phyloP scores from a whole-genome alignment of 2,888 invertebrate species.

The Anarsia innoxiella region DNA sequence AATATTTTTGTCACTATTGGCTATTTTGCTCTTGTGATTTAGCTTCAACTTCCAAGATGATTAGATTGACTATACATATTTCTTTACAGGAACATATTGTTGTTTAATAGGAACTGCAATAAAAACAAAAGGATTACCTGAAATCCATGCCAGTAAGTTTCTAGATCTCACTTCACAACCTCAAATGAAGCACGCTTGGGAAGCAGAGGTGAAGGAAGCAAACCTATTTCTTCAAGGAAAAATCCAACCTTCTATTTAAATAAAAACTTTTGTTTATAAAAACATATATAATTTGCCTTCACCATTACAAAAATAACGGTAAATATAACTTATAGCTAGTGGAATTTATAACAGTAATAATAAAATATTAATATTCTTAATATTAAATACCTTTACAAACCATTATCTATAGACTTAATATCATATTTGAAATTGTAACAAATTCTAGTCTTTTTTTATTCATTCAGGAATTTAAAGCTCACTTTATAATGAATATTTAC shows the following conservation, averaged over 20 bases:
- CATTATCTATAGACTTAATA: too few relatives aligned
- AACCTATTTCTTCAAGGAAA: conserved; percentile 47
- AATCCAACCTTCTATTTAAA: conserved; percentile 31
- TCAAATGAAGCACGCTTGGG: conserved; percentile 53
- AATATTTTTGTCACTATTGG: too few relatives aligned
- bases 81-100: conserved; percentile 53
- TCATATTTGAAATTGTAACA: not conserved
- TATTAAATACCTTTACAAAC: conserved; percentile 4
- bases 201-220: conserved; percentile 54
- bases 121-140: conserved; percentile 57
- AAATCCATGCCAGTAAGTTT: conserved; percentile 57
- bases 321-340: conserved; percentile 26
- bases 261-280: conserved; percentile 15
- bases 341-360: conserved; percentile 27
- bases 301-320: conserved; percentile 24
- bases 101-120: conserved; percentile 58
- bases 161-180: conserved; percentile 48
- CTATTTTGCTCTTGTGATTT: too few relatives aligned
- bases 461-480: conserved; percentile 14
- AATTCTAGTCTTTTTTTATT: conserved; percentile 11
- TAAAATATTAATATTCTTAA: conserved; percentile 4
- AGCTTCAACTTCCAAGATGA: too few relatives aligned
- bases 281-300: conserved; percentile 24
- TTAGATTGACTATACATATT: too few relatives aligned
- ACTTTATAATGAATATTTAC: conserved; percentile 43